Evolutionary conservation across 1,140 invertebrate species (phyloP).

Genomic region (Neelides sp.): DNA sequence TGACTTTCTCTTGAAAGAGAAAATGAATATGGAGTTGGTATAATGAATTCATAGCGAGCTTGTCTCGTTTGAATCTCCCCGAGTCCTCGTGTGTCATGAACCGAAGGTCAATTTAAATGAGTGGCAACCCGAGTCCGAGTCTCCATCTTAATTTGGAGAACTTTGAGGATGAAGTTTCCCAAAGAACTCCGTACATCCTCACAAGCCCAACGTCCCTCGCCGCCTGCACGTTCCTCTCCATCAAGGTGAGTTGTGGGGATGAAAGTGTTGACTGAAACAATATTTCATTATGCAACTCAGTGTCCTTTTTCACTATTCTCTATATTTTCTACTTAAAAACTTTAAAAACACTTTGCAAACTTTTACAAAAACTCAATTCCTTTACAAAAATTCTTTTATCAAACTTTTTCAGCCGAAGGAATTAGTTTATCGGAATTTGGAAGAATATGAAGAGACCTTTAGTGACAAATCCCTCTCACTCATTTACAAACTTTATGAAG

Average conservation of each 20-base stretch:
- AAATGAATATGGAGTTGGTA: no score
- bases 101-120: no score
- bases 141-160: slow-evolving; percentile 29
- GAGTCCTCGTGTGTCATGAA: no score
- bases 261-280: neutral
- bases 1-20: no score
- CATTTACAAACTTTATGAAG: slow-evolving; percentile 27
- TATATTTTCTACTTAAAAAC: neutral
- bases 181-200: slow-evolving; percentile 21
- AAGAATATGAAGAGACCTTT: slow-evolving; percentile 25
- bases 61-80: no score
- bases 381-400: neutral
- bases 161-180: slow-evolving; percentile 19
- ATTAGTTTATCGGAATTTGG: slow-evolving; percentile 23
- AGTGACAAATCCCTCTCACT: slow-evolving; percentile 17
- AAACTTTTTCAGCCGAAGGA: slow-evolving; percentile 20
- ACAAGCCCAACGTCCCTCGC: slow-evolving; percentile 27
- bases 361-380: neutral
- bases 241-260: slow-evolving; percentile 15
- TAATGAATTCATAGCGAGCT: no score
- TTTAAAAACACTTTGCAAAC: neutral
- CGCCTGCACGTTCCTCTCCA: slow-evolving; percentile 15
- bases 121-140: no score
- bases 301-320: neutral
- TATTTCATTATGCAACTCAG: neutral